Conservation (phyloP, 2,797 vertebrate species). For the Melanotaenia boesemani region DNA sequence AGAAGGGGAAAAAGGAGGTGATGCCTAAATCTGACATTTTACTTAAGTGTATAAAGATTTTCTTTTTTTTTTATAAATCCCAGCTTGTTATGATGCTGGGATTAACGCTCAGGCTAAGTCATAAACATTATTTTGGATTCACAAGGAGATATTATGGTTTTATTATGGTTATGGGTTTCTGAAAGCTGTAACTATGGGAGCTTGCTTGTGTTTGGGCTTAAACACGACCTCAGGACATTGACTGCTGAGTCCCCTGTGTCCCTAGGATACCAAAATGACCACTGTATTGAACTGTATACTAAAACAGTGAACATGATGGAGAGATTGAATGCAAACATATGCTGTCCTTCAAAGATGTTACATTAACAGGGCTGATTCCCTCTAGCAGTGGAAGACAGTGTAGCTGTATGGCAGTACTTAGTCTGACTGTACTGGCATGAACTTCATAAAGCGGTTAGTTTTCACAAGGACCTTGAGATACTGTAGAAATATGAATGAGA, state of each 20-base stretch:
- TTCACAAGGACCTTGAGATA: constrained; percentile 8
- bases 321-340: background rate
- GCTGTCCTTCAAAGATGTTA: background rate
- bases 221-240: background rate
- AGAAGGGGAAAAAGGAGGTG: background rate
- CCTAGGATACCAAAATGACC: background rate
- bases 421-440: constrained; percentile 1
- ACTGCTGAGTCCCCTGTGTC: background rate
- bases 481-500: constrained; percentile 1
- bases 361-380: background rate
- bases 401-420: background rate
- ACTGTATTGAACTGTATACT: no score
- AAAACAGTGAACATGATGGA: background rate
- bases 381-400: background rate
- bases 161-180: background rate
- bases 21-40: background rate
- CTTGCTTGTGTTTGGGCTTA: background rate
- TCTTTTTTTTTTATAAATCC: background rate
- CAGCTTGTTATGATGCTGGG: background rate
- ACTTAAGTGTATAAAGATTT: background rate
- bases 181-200: background rate
- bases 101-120: background rate
- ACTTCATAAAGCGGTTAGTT: background rate
- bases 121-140: no score
- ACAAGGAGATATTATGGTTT: no score